Base-by-base conservation (phyloP, 2,797 vertebrate genomes). In the Furcifer pardalis region DNA sequence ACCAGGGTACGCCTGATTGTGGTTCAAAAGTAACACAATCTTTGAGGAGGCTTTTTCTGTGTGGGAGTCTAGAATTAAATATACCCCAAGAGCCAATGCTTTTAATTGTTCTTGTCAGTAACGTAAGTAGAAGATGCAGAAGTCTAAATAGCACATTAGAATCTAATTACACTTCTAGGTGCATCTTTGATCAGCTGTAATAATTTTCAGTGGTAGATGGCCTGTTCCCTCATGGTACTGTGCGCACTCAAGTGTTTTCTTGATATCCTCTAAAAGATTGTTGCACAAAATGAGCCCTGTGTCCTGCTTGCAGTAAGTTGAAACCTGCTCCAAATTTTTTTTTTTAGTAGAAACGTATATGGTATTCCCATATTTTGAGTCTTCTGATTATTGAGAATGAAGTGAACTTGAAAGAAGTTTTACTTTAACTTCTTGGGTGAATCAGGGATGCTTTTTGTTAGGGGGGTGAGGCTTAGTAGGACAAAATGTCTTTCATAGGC, bases 391-490 rank as follows among this genome's bases (percentile, higher is more conserved):
- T 66, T 9, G n/a, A 46, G 19, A 32, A 1, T 59, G 4, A 35
- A 59, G 19, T 40, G 40, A 32, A 0, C 19, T n/a, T 0, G 1
- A 4, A 66, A 30, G 66, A 83, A 37, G 46, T 44, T 7, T 95
- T 90, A 95, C 32, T 94, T 78, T 3, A 21, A 89, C 66, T 77
- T 92, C 90, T 96, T 97, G 42, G 95, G 94, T 0, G 69, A 0
- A 3, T 99, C 97, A 0, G 98, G 98, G 80, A 99, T 97, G 95
- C 96, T 98, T 84, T 97, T 91, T 0, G 90, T 96, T 46, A 98
- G 96, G 0, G 98, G 98, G 0, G 97, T 98, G 83, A 99, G 49
- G 89, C 94, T 84, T 79, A 97, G 94, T 75, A 99, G 96, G 59
- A 99, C 72, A 0, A 76, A 44, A 92, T 99, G 98, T 63, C 98